phyloP scores from a whole-genome alignment of 2,888 invertebrate genomes.

The Flexamia atlantica region DNA sequence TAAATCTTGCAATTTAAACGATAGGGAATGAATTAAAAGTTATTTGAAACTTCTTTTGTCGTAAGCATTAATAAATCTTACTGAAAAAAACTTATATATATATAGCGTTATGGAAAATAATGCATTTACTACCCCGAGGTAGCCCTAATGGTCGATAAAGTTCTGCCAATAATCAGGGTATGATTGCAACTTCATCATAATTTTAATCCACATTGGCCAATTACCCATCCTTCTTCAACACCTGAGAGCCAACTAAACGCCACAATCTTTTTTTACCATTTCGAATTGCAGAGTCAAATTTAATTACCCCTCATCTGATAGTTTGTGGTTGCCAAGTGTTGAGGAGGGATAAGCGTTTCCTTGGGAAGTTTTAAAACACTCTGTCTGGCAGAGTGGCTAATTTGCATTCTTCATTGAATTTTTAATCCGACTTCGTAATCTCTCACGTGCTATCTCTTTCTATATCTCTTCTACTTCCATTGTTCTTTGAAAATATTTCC shows the following conservation, averaged over 20 bases:
- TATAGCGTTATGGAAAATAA: too few relatives aligned
- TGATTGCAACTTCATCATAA: too few relatives aligned
- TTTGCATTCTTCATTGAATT: conserved; percentile 48
- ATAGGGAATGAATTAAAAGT: too few relatives aligned
- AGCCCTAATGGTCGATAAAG: too few relatives aligned
- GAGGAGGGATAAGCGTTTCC: not conserved
- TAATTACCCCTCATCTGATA: conserved; percentile 18
- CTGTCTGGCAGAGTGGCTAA: conserved; percentile 41
- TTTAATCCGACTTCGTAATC: conserved; percentile 32
- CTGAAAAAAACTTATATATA: too few relatives aligned
- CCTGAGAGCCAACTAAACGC: not conserved
- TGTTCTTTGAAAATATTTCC: not conserved
- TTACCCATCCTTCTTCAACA: too few relatives aligned
- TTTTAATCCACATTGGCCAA: too few relatives aligned
- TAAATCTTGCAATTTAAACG: too few relatives aligned
- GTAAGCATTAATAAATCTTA: too few relatives aligned
- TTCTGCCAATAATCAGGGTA: too few relatives aligned
- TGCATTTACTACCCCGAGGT: too few relatives aligned
- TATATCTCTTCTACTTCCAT: not conserved
- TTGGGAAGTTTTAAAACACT: conserved; percentile 25
- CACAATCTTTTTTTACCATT: not conserved
- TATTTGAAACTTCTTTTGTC: too few relatives aligned
- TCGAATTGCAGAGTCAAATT: not conserved
- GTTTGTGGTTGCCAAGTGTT: conserved; percentile 8
- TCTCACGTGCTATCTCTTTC: conserved; percentile 32